Evolutionary conservation across 2,888 invertebrate genomes (phyloP), one percentile per base, ranked within the genome.

Genomic region (Drosophila flavopinicola): DNA sequence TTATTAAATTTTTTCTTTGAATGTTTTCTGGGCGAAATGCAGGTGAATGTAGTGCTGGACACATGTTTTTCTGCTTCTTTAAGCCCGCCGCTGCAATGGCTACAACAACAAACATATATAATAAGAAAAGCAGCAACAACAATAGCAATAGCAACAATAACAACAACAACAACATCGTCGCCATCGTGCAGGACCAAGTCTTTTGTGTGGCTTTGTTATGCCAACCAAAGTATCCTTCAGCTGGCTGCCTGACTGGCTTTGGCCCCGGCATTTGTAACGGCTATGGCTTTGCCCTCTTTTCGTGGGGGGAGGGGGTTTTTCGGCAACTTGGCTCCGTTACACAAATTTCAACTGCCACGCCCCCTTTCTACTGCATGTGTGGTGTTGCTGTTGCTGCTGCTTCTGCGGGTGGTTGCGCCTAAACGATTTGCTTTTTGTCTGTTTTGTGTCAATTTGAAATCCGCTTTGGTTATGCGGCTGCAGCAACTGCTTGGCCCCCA

Each of bases 361-460:
- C 48, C 59, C 30, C 44, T 41, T 25, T 23, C 38, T 38, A 54
- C 35, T 66, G 67, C 74, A 66, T 66, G 66, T 69, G 58, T 74
- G 69, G 60, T 54, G 42, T 9, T 57, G 49, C 39, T 48, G 38
- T 33, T 66, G 29, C 42, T 61, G 15, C 23, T 58, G 29, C 44
- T 57, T 29, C 47, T 76, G 66, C 53, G 59, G 75, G 56, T 80
- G 71, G 69, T 66, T 88, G 79, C 77, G 85, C 86, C 85, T 88
- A 87, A 88, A 86, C 88, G 86, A 88, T 84, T 82, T 72, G 63
- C 68, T 76, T 85, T 88, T 70, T 79, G 72, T 75, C 75, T 77
- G 74, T 79, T 84, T 74, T 85, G 75, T 75, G 75, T 83, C 88
- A 88, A 84, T 88, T 85, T 71, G 74, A 88, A 87, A 88, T 88